phyloP scores from a whole-genome alignment of 2,888 invertebrate genomes.

The Drosophila lutescens region DNA sequence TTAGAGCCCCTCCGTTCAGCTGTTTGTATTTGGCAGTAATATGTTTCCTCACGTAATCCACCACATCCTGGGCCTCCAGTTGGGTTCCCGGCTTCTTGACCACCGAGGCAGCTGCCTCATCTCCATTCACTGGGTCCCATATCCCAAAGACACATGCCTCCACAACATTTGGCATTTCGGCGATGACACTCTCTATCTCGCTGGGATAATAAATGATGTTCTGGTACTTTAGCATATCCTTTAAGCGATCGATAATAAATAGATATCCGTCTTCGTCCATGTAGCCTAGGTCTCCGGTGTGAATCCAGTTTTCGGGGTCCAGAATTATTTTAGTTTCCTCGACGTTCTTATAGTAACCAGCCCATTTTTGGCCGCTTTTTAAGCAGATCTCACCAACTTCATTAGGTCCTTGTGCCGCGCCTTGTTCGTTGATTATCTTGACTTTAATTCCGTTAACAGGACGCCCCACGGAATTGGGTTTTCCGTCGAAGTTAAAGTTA shows the following conservation, averaged over 20 bases:
- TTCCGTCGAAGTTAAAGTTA: constrained; percentile 42
- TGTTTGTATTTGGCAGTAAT: constrained; percentile 59
- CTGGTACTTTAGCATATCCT: constrained; percentile 70
- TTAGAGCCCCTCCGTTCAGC: constrained; percentile 68
- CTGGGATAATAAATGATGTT: constrained; percentile 67
- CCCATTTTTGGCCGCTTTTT: constrained; percentile 53
- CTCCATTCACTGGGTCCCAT: constrained; percentile 59
- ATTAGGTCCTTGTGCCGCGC: constrained; percentile 52
- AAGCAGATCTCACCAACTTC: constrained; percentile 70
- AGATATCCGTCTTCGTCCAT: constrained; percentile 74
- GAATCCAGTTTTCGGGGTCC: constrained; percentile 73
- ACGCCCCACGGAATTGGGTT: constrained; percentile 25
- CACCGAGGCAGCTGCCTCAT: constrained; percentile 71
- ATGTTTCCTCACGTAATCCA: constrained; percentile 58
- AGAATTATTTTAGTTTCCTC: constrained; percentile 55
- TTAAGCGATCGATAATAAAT: constrained; percentile 68
- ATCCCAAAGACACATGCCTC: constrained; percentile 71
- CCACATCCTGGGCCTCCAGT: constrained; percentile 60
- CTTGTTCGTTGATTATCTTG: constrained; percentile 68
- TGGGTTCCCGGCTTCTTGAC: constrained; percentile 50
- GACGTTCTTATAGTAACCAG: constrained; percentile 72
- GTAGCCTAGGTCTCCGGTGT: constrained; percentile 79
- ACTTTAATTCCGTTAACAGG: constrained; percentile 52
- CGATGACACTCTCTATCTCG: constrained; percentile 69
- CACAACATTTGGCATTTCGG: constrained; percentile 60